These are phyloP conservation scores for Epinotia ramella DNA, from an alignment of 2,888 invertebrate species.

Conservation along the genomic window DNA sequence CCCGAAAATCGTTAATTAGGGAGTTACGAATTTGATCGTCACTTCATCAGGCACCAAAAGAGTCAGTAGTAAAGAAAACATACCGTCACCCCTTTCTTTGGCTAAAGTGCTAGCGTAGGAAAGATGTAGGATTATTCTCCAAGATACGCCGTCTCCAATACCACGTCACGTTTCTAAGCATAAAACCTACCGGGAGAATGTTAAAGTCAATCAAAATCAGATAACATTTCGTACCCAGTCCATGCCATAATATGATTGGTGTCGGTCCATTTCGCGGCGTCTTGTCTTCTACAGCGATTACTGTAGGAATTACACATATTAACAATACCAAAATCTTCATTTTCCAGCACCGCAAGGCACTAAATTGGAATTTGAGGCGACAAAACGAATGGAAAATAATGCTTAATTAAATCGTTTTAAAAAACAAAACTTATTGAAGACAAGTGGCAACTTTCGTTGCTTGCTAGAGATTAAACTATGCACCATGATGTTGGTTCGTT, in stretches of 20 bases:
- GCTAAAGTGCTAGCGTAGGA: not conserved
- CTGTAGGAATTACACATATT: not conserved
- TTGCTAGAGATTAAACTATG: slow-evolving; percentile 1
- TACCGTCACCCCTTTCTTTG: not conserved
- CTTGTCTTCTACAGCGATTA: not conserved
- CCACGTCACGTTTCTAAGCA: not conserved
- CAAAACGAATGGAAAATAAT: not conserved
- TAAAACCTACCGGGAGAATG: not conserved
- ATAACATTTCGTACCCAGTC: slow-evolving; percentile 5
- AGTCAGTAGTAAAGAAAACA: not conserved
- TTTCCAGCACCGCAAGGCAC: not conserved
- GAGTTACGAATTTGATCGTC: too few relatives aligned
- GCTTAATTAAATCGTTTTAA: not conserved
- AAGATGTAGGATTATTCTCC: not conserved
- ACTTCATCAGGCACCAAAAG: too few relatives aligned
- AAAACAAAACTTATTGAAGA: not conserved
- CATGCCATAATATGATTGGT: slow-evolving; percentile 22
- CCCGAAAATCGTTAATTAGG: too few relatives aligned
- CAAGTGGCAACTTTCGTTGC: not conserved
- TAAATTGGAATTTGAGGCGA: not conserved
- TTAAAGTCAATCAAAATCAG: not conserved
- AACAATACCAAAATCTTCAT: slow-evolving; percentile 6
- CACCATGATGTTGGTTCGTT: not conserved
- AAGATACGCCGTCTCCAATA: not conserved
- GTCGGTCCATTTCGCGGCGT: not conserved